Evolutionary conservation across 2,888 invertebrate genomes (phyloP).

Genomic region (Cryptops parisi): DNA sequence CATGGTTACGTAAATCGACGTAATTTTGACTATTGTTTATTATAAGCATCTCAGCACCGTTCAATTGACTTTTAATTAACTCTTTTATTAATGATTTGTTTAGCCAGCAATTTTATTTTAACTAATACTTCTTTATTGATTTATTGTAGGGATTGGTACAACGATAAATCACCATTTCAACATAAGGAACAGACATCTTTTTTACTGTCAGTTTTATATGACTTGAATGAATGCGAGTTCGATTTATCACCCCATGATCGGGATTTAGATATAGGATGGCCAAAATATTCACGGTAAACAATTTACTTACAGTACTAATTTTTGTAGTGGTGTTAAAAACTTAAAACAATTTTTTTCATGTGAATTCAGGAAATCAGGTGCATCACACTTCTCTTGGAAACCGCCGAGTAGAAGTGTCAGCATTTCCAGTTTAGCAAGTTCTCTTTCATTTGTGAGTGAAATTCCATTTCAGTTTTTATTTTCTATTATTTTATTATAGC

Average conservation of each 20-base stretch:
- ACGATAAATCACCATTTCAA: slow-evolving; percentile 27
- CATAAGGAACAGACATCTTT: slow-evolving; percentile 24
- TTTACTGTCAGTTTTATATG: slow-evolving; percentile 31
- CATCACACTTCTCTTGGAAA: slow-evolving; percentile 8
- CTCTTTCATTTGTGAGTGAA: slow-evolving; percentile 8
- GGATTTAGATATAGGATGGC: slow-evolving; percentile 35
- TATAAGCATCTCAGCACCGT: too few relatives aligned
- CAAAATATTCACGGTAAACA: slow-evolving; percentile 33
- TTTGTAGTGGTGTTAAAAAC: neutral
- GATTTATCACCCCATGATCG: slow-evolving; percentile 33
- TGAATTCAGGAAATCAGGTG: slow-evolving; percentile 9
- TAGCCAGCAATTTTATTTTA: neutral
- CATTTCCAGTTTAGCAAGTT: slow-evolving; percentile 14
- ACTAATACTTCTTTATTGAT: neutral
- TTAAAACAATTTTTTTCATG: neutral
- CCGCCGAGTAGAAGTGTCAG: slow-evolving; percentile 14
- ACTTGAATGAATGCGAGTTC: slow-evolving; percentile 33
- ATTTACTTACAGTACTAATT: neutral
- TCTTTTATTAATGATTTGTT: slow-evolving; percentile 4
- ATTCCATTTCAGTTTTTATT: neutral
- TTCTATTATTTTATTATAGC: neutral
- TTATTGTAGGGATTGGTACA: slow-evolving; percentile 30
- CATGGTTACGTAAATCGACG: too few relatives aligned
- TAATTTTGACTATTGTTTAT: too few relatives aligned
- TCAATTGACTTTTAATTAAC: slow-evolving; percentile 11